Evolutionary conservation across 2,888 invertebrate genomes (phyloP).

Genomic region (Sinhomidia bicolor): DNA sequence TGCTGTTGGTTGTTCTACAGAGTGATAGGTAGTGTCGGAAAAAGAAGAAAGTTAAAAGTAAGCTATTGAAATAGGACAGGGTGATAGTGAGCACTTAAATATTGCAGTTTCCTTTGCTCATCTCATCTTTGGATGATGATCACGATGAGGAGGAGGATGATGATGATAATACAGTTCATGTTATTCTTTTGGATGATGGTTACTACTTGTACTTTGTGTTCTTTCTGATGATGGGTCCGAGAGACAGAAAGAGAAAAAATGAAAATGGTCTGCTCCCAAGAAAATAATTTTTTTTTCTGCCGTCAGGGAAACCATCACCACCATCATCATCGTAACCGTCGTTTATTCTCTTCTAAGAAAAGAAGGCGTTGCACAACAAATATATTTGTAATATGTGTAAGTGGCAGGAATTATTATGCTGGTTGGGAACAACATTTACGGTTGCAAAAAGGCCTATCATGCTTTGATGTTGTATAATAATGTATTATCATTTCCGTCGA

Average conservation of each 20-base stretch:
- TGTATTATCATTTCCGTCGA: too few species aligned
- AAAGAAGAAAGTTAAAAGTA: constrained; percentile 63
- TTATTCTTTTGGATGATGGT: constrained; percentile 13
- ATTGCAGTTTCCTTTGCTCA: constrained; percentile 68
- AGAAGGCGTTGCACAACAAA: constrained; percentile 35
- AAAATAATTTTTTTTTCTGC: neutral
- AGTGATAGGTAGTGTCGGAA: constrained; percentile 45
- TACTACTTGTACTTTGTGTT: too few species aligned
- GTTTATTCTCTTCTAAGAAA: too few species aligned
- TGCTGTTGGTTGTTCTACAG: neutral
- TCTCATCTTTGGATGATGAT: constrained; percentile 53
- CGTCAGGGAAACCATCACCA: neutral
- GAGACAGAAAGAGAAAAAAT: too few species aligned
- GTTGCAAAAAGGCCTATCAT: constrained; percentile 54
- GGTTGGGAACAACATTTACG: constrained; percentile 58
- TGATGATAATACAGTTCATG: constrained; percentile 26
- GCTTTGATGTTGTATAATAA: too few species aligned
- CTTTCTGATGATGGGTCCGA: too few species aligned
- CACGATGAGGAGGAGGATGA: neutral
- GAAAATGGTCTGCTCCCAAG: neutral
- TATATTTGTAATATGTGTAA: too few species aligned
- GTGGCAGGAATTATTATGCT: too few species aligned
- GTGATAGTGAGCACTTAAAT: constrained; percentile 71
- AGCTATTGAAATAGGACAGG: constrained; percentile 64
- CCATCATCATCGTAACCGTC: neutral